A percentile compares a stretch with the other conserved stretches of the same genome.
Evolutionary conservation across 2,888 invertebrate species (phyloP).

Genomic region (Campoplex nolae): DNA sequence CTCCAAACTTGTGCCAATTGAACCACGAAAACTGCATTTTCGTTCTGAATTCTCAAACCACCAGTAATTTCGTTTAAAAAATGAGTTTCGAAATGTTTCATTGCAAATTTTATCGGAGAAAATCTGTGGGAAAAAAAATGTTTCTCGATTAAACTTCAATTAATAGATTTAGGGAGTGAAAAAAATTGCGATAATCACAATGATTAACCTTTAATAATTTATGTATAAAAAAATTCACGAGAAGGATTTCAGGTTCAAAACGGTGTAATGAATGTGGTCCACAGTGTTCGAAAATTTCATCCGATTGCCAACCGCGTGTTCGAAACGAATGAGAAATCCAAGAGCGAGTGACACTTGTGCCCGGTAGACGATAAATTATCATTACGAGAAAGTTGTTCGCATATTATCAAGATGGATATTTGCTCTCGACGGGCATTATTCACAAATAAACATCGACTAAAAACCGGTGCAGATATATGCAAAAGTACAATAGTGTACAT

Average conservation of each 20-base stretch:
- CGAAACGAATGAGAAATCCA: conserved; percentile 14
- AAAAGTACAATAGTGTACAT: conserved; percentile 26
- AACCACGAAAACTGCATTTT: too few species aligned
- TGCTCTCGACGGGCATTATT: not conserved
- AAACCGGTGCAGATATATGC: not conserved
- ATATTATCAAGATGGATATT: conserved; percentile 40
- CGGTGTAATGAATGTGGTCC: not conserved
- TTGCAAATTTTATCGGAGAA: too few species aligned
- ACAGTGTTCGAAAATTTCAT: not conserved
- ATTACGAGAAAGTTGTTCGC: conserved; percentile 42
- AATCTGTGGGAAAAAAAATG: not conserved
- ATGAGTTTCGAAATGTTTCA: too few species aligned
- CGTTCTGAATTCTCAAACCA: too few species aligned
- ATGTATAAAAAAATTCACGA: not conserved
- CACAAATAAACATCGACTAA: not conserved
- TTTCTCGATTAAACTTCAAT: not conserved
- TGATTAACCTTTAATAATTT: not conserved
- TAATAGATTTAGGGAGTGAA: not conserved
- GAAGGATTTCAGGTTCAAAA: not conserved
- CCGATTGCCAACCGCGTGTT: not conserved
- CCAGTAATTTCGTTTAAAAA: too few species aligned
- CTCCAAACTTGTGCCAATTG: too few species aligned
- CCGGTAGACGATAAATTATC: conserved; percentile 52
- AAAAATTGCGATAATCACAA: not conserved
- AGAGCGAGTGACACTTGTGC: conserved; percentile 11